Evolutionary conservation across 2,113 vertebrate genomes (phyloP).

Genomic region (Gobius niger): DNA sequence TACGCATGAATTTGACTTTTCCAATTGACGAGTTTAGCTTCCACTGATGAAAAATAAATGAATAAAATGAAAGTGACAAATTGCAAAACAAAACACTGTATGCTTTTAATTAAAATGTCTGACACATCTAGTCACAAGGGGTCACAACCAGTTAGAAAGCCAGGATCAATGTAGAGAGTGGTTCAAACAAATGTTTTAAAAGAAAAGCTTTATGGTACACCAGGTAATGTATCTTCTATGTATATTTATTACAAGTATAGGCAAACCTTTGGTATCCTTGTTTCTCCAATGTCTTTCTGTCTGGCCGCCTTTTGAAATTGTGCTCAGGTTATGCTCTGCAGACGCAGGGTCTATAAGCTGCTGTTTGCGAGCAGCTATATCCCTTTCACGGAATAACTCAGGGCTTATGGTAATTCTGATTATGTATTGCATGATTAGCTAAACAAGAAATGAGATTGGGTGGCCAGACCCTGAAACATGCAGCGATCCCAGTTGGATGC

Average conservation of each 20-base stretch:
- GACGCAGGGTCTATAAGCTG: slow-evolving; percentile 44
- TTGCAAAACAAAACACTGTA: too few species aligned
- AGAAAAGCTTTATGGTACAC: too few species aligned
- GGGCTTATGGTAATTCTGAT: slow-evolving; percentile 62
- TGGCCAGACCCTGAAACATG: slow-evolving; percentile 34
- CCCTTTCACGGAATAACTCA: slow-evolving; percentile 47
- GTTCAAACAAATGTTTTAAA: too few species aligned
- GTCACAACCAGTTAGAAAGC: too few species aligned
- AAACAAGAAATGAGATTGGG: slow-evolving; percentile 56
- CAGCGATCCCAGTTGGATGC: slow-evolving; percentile 30
- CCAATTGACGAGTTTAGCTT: too few species aligned
- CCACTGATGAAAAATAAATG: too few species aligned
- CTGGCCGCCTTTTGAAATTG: slow-evolving; percentile 32
- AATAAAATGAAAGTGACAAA: too few species aligned
- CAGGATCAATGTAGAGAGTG: too few species aligned
- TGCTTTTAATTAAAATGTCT: too few species aligned
- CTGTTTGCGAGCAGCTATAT: slow-evolving; percentile 47
- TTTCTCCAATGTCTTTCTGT: slow-evolving; percentile 19
- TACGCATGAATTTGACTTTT: too few species aligned
- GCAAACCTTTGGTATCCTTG: neutral
- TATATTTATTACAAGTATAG: neutral
- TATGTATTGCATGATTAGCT: slow-evolving; percentile 55
- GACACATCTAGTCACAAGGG: too few species aligned
- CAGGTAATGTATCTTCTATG: too few species aligned
- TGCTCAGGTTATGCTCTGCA: slow-evolving; percentile 42